phyloP scores from a whole-genome alignment of 2,797 vertebrate species.

The Premnoplex brunnescens region DNA sequence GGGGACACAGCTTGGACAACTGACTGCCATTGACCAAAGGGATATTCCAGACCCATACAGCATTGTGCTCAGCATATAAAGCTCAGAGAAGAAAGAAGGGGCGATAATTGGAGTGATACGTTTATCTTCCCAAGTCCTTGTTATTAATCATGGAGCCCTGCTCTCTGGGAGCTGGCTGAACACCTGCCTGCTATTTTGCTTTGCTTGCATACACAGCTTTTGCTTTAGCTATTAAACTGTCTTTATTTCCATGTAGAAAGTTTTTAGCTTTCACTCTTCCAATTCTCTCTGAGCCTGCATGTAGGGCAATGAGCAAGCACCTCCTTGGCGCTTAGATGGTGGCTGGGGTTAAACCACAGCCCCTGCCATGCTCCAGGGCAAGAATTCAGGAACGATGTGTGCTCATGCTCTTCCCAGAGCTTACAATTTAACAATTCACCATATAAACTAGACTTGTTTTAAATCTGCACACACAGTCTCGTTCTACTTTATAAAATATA shows the following conservation, averaged over 20 bases:
- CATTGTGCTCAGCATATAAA: neutral
- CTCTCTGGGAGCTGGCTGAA: neutral
- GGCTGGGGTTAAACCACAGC: neutral
- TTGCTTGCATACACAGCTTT: neutral
- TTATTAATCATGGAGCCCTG: neutral
- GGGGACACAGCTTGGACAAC: neutral
- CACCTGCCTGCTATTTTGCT: neutral
- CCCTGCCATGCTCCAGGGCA: neutral
- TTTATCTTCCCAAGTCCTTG: neutral
- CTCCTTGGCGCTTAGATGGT: neutral
- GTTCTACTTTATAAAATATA: neutral
- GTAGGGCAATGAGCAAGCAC: neutral
- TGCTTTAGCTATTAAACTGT: neutral
- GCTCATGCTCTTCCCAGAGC: neutral
- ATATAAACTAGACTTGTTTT: neutral
- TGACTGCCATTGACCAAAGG: neutral
- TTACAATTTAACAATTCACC: neutral
- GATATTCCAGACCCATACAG: neutral
- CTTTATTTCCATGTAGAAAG: neutral
- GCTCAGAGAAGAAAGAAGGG: neutral
- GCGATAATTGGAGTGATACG: neutral
- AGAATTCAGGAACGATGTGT: neutral
- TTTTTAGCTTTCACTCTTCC: neutral
- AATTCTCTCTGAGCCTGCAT: neutral
- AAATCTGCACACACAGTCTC: neutral